Percentiles rank a stretch among this genome's conserved stretches.
Conservation (phyloP, 2,797 vertebrate genomes). For the Buceros bicornis region DNA sequence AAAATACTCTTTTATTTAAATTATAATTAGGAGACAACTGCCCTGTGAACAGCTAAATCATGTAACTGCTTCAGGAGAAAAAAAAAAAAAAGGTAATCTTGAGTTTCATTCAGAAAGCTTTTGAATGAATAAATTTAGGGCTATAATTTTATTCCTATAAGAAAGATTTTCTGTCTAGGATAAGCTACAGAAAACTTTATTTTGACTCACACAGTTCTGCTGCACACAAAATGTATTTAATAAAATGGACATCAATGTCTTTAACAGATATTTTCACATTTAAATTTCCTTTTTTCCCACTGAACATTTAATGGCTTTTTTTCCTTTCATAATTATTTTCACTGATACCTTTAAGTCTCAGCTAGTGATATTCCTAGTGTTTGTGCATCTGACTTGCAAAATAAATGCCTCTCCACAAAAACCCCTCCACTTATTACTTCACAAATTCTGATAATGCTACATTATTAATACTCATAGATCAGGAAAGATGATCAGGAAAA, state of each 20-base stretch:
- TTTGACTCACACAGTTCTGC: neutral
- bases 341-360: conserved; percentile 3
- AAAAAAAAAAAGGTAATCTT: conserved; percentile 12
- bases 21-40: conserved; percentile 34
- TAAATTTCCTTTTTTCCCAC: neutral
- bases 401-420: conserved; percentile 16
- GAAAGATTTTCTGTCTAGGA: conserved; percentile 15
- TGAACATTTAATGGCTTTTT: neutral
- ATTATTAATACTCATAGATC: neutral
- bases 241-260: conserved; percentile 45
- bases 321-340: neutral
- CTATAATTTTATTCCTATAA: conserved; percentile 44
- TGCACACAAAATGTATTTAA: conserved; percentile 6
- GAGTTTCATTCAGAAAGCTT: conserved; percentile 59
- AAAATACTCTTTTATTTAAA: conserved; percentile 60
- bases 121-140: conserved; percentile 36
- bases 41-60: conserved; percentile 1
- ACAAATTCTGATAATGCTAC: conserved; percentile 25
- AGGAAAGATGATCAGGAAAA: neutral
- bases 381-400: conserved; percentile 37
- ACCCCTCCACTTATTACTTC: neutral
- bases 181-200: conserved; percentile 45
- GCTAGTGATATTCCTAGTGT: conserved; percentile 7
- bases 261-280: neutral
- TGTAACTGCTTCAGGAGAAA: conserved; percentile 6